Base-by-base conservation (phyloP, 2,888 invertebrate genomes). In the Hyles lineata region DNA sequence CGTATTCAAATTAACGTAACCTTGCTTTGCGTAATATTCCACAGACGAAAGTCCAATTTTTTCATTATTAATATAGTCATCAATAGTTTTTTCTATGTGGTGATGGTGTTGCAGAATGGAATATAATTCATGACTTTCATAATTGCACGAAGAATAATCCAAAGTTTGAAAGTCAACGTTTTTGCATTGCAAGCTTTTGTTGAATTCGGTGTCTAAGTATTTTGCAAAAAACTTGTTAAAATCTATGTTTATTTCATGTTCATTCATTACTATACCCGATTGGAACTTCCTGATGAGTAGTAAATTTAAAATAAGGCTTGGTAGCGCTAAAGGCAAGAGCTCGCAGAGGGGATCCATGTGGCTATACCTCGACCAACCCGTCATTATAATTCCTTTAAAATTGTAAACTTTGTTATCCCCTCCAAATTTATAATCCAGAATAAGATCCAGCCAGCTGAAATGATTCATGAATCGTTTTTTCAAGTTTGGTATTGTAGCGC, bases 341-440 rank as follows among this genome's bases (percentile, higher is more conserved):
- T 97, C 97, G 82, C 96, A 97, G 0, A 96, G 90, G 0, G 96
- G 95, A 17, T 95, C 93, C 82, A 96, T 95, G 80, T 97, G 97
- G 80, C 95, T 96, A 77, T 96, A 97, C 62, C 97, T 92, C 23
- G 97, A 96, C 96, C 97, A 97, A 0, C 97, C 97, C 1, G 97
- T 97, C 19, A 97, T 84, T 74, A 97, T 95, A 0, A 96, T 96
- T 0, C 97, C 97, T 85, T 95, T 93, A 76, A 97, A 96, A 58
- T 79, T 78, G 72, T 81, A 88, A 0, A 78, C 55, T 2, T 76
- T 21, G 0, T 52, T 75, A 67, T 87, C 86, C 0, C 89, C 90
- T 0, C 87, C 89, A 61, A 91, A 89, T 69, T 93, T 94, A 78
- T 96, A 96, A 72, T 90, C 90, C 0, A 85, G 79, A 32, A 96